Evolutionary conservation across 1,140 invertebrate species (phyloP), one percentile per base, ranked within the genome.

Genomic region (Leucophenga varia): DNA sequence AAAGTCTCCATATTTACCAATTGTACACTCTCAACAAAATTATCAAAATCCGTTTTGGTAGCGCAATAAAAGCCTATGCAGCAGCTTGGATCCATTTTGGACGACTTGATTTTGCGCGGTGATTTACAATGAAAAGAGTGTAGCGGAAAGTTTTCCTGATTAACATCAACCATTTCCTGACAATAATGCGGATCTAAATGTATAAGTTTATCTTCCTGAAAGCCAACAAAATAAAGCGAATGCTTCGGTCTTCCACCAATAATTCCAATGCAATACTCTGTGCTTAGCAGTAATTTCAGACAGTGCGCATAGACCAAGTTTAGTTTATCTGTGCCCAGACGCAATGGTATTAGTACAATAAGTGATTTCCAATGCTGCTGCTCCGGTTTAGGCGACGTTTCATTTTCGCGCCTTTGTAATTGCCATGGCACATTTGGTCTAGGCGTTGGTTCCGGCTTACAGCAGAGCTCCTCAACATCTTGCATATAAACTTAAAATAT

Each of bases 141-240:
- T 14, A 88, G 63, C 3, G 85, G 78, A 71, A 88, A 88, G 63
- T 84, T 81, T 32, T 81, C 75, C 57, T 83, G 82, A 78, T 82
- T 83, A 2, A 88, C 85, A 76, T 92, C 87, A 10, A 93, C 86
- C 57, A 86, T 84, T 75, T 92, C 88, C 76, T 94, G 91, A 64
- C 89, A 92, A 56, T 91, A 90, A 77, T 95, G 91, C 8, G 92
- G 92, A 77, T 95, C 92, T 42, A 95, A 76, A 75, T 92, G 89
- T 59, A 95, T 90, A 43, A 94, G 73, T 76, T 90, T 89, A 60
- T 93, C 88, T 74, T 92, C 90, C 81, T 93, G 90, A 71, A 85
- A 92, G 16, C 91, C 91, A 41, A 93, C 80, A 77, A 95, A 93
- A 76, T 93, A 93, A 5, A 93, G 76, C 6, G 91, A 92, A 78